Conservation (phyloP, 2,113 vertebrate genomes). For the Lucifuga dentata region DNA sequence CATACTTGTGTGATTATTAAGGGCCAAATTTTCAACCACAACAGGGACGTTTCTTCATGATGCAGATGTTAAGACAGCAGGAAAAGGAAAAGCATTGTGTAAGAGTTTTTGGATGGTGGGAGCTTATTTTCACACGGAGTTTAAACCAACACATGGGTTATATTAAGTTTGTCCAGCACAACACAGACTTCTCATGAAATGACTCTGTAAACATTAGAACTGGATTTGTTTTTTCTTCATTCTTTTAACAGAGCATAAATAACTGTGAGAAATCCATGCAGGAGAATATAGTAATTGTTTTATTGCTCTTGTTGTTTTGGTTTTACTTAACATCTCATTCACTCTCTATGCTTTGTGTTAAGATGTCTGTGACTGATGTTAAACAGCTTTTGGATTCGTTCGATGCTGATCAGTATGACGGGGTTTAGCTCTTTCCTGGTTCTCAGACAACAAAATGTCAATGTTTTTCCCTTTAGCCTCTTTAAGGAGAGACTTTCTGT, state of each 20-base stretch:
- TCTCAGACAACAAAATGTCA: neutral
- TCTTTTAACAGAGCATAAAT: too few relatives aligned
- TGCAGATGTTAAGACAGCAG: slow-evolving; percentile 67
- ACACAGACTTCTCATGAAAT: slow-evolving; percentile 29
- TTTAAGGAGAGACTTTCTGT: slow-evolving; percentile 11
- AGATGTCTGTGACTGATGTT: slow-evolving; percentile 3
- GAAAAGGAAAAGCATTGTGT: slow-evolving; percentile 59
- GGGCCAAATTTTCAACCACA: slow-evolving; percentile 44
- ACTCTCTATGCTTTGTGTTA: too few relatives aligned
- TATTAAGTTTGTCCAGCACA: slow-evolving; percentile 35
- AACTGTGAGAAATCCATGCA: too few relatives aligned
- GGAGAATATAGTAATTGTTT: too few relatives aligned
- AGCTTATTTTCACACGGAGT: slow-evolving; percentile 48
- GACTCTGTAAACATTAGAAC: neutral
- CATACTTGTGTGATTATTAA: slow-evolving; percentile 12
- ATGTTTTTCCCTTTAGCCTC: slow-evolving; percentile 11
- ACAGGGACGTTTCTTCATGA: slow-evolving; percentile 55
- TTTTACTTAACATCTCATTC: too few relatives aligned
- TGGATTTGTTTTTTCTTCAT: neutral
- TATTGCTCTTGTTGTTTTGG: too few relatives aligned
- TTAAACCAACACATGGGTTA: slow-evolving; percentile 52
- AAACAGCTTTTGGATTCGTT: slow-evolving; percentile 14
- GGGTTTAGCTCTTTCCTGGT: slow-evolving; percentile 19
- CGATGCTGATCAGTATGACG: slow-evolving; percentile 2
- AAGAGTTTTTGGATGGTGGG: slow-evolving; percentile 52